Percentiles rank a stretch among this genome's conserved stretches.
Evolutionary conservation across 2,113 vertebrate genomes (phyloP).

Genomic region (Smithornis capensis): DNA sequence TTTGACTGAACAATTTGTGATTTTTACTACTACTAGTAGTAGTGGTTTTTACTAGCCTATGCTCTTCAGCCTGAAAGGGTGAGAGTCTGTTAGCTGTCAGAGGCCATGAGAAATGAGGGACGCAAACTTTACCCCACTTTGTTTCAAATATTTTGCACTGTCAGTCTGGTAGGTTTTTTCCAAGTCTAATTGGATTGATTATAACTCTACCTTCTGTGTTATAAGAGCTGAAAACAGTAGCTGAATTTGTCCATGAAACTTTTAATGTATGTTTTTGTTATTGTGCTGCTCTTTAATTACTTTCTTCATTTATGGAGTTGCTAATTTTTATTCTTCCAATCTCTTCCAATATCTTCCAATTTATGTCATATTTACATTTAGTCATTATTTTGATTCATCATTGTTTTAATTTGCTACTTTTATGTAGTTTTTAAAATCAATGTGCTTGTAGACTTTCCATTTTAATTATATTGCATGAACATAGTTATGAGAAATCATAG

Average conservation of each 20-base stretch:
- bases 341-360: not conserved
- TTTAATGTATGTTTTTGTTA: not conserved
- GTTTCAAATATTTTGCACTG: not conserved
- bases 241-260: constrained; percentile 28
- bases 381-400: not conserved
- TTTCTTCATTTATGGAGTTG: not conserved
- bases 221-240: not conserved
- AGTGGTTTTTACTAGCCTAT: not conserved
- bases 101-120: not conserved
- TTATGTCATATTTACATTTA: not conserved
- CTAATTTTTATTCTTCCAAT: not conserved
- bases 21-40: not conserved
- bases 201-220: not conserved
- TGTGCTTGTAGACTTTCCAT: not conserved
- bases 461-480: not conserved
- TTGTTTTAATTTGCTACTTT: not conserved
- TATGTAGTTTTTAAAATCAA: not conserved
- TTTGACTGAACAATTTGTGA: not conserved
- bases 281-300: not conserved
- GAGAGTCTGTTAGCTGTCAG: not conserved
- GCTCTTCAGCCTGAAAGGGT: not conserved
- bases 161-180: not conserved
- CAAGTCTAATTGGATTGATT: not conserved
- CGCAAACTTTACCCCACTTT: not conserved
- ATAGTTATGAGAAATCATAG: not conserved